Evolutionary conservation across 1,140 invertebrate genomes (phyloP), one percentile per base, ranked within the genome.

Genomic region (Drosophila arawakana): DNA sequence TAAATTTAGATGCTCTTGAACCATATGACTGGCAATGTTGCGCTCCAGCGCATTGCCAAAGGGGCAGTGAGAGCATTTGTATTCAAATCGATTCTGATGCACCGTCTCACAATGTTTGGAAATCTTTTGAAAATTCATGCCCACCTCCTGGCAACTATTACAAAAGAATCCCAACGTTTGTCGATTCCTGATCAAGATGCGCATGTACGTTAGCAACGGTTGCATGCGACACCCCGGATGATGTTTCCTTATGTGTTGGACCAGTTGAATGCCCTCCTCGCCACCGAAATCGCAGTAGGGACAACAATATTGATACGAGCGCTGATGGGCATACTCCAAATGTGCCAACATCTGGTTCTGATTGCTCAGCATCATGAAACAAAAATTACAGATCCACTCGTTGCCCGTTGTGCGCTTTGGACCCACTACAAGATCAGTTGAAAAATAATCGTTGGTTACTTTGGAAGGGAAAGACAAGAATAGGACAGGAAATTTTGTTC

Each of bases 111-210:
- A 80, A 62, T 86, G 83, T 3, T 1, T 0, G 0, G 11, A n/a
- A 1, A 83, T 89, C 9, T 15, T 50, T 4, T 58, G 66, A 15
- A 39, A 66, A 4, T 0, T 80, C 7, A 0, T 43, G 4, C 44
- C 37, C 7, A 43, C 8, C 13, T 54, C 30, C 3, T 67, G 7
- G 35, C 83, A 86, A 0, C 3, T 8, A 9, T n/a, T 50, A 50
- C 83, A 86, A 21, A 63, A 78, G 50, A 89, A 80, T 30, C 69
- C 83, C 0, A 89, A 2, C 0, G 70, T 72, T 5, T 67, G 65
- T 2, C 35, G 57, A 34, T 34, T 73, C 41, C 71, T 88, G 0
- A 0, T 2, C 0, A 25, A 13, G 1, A 47, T 18, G 4, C 46
- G 74, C 18, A 66, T 49, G 52, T 25, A 86, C 10, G 68, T 44